Conservation (phyloP, 2,113 vertebrate genomes). For the Motacilla tschutschensis region DNA sequence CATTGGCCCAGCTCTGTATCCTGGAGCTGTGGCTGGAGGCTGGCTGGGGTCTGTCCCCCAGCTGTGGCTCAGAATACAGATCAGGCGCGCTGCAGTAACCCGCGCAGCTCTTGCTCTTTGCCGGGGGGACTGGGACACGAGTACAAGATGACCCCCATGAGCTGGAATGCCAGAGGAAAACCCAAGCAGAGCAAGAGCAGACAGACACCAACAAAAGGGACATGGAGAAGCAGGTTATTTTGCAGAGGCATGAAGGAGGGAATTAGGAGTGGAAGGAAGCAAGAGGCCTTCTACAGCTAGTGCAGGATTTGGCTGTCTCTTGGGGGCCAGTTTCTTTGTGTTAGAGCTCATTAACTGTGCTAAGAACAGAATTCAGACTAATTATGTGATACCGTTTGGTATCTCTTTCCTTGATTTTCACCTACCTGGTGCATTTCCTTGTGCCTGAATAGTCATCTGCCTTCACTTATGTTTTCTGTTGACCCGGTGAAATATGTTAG, state of each 20-base stretch:
- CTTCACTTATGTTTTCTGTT: not conserved
- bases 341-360: not conserved
- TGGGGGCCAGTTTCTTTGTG: not conserved
- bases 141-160: rapidly evolving
- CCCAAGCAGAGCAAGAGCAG: not conserved
- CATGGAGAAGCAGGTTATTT: not conserved
- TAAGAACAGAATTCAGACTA: not conserved
- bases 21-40: constrained; percentile 10
- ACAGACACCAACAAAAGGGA: not conserved
- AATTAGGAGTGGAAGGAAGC: not conserved
- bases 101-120: not conserved
- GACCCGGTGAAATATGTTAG: not conserved
- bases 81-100: not conserved
- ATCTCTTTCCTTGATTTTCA: not conserved
- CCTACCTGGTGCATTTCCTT: not conserved
- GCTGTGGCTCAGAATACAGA: not conserved
- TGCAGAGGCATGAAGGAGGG: not conserved
- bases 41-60: not conserved
- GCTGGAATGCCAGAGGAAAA: not conserved
- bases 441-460: not conserved
- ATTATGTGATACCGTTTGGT: not conserved
- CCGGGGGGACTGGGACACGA: not conserved
- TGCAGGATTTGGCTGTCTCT: not conserved
- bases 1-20: constrained; percentile 5
- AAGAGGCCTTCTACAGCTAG: not conserved